Evolutionary conservation across 2,888 invertebrate genomes (phyloP).

Genomic region (Timema cristinae): DNA sequence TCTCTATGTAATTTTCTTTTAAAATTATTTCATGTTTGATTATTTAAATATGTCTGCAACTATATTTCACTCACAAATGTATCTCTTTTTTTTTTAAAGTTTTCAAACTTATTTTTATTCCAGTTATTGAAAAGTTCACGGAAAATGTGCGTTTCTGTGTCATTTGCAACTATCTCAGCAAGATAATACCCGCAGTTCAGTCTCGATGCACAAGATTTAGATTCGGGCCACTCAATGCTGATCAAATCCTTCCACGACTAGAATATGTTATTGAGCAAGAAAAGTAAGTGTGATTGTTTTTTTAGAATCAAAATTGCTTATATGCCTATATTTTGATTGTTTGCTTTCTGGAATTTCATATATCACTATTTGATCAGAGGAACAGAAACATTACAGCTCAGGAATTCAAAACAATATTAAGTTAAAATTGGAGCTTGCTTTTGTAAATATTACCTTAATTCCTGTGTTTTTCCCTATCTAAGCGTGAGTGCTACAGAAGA

Average conservation of each 20-base stretch:
- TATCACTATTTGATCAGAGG: slow-evolving; percentile 9
- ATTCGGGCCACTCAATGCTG: slow-evolving; percentile 82
- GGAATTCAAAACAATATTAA: too few relatives aligned
- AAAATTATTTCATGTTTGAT: not conserved
- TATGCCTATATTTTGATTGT: too few relatives aligned
- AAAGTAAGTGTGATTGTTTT: slow-evolving; percentile 55
- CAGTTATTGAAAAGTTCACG: slow-evolving; percentile 98
- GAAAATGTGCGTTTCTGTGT: slow-evolving; percentile 98
- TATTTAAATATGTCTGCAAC: too few relatives aligned
- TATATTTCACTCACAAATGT: too few relatives aligned
- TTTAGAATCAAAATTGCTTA: too few relatives aligned
- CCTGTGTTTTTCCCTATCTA: slow-evolving; percentile 30
- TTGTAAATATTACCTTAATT: not conserved
- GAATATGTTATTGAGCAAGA: slow-evolving; percentile 78
- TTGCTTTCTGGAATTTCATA: too few relatives aligned
- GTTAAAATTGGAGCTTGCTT: slow-evolving; percentile 1
- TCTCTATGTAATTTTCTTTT: slow-evolving; percentile 25
- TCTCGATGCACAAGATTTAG: slow-evolving; percentile 96
- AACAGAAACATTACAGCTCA: too few relatives aligned
- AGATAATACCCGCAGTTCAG: slow-evolving; percentile 98
- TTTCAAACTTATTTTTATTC: slow-evolving; percentile 36
- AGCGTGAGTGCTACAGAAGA: slow-evolving; percentile 82
- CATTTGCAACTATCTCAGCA: slow-evolving; percentile 97
- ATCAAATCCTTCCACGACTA: slow-evolving; percentile 86
- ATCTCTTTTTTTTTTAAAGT: too few relatives aligned